Base-by-base conservation (phyloP, 2,113 vertebrate genomes). In the Amazona vittata region DNA sequence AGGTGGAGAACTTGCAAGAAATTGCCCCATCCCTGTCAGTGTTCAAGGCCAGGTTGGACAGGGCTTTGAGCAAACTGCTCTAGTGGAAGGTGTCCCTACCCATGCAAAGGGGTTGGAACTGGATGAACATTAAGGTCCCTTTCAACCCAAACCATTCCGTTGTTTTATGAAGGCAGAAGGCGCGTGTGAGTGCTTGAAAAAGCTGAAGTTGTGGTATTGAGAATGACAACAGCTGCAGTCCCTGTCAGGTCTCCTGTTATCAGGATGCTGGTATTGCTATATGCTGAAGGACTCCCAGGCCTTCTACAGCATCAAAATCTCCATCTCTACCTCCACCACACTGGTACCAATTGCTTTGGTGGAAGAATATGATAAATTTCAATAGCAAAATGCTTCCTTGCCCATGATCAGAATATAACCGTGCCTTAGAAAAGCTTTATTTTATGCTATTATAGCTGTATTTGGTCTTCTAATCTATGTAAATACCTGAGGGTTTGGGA, bases 251-350 rank as follows among this genome's bases (percentile, higher is more conserved):
- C 57, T 59, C 12, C 12, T 59, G 20, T n/a, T 59, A 57, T 20
- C 20, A 59, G 8, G 8, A 18, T 55, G 31, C 53, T n/a, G 55
- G 31, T 8, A 9, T n/a, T 57, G 33, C 37, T 20, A 2, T 18
- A 0, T 5, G 52, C 31, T 64, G 12, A 29, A 1, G 53, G 18
- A 7, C 24, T 11, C 25, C 18, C 9, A 1, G n/a, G 41, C 41
- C 20, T 15, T 10, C 22, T 31, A 4, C 11, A 10, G 57, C 49
- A 1, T 9, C 12, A 7, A 0, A 2, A 3, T 18, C 20, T 16
- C 49, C 8, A 0, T 22, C 37, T 29, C 43, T 33, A 0, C 25
- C 59, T 39, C 37, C 8, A 0, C 31, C 10, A 15, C n/a, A 7
- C 3, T 59, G 17, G 50, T 47, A 9, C n/a, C 53, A 4, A 14